Conservation (phyloP, 2,113 vertebrate genomes). For the Nesoenas mayeri region DNA sequence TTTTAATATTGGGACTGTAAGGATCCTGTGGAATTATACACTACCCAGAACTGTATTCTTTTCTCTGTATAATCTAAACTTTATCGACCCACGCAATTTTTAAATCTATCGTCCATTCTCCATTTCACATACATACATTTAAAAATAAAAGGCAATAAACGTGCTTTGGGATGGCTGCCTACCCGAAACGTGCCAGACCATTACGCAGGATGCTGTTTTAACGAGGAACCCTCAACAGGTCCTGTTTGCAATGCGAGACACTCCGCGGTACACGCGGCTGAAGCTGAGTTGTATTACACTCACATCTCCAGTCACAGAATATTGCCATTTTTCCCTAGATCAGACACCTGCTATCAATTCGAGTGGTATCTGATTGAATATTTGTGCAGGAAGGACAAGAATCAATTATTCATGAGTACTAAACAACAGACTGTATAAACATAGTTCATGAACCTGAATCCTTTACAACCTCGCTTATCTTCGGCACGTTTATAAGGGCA, state of each 20-base stretch:
- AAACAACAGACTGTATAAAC: slow-evolving; percentile 71
- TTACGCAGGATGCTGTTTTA: neutral
- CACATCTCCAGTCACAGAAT: slow-evolving; percentile 43
- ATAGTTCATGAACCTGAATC: slow-evolving; percentile 71
- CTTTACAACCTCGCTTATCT: slow-evolving; percentile 66
- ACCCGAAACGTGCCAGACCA: neutral
- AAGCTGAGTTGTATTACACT: neutral
- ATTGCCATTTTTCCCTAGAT: slow-evolving; percentile 29
- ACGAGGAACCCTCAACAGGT: neutral
- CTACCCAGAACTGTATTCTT: neutral
- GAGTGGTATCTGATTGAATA: slow-evolving; percentile 72
- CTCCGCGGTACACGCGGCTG: neutral
- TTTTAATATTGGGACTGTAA: neutral
- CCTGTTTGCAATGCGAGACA: neutral
- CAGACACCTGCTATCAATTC: slow-evolving; percentile 71
- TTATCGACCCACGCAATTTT: neutral
- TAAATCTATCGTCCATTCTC: neutral
- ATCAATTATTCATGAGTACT: slow-evolving; percentile 74
- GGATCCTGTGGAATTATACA: neutral
- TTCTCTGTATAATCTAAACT: neutral
- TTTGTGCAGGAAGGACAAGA: slow-evolving; percentile 71
- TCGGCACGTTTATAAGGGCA: slow-evolving; percentile 51
- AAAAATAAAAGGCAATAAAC: neutral
- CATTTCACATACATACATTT: neutral
- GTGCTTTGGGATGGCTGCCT: neutral